Evolutionary conservation across 37 sponge, comb jelly and placozoan species (phyloP).

Genomic region (Spongia lamella): DNA sequence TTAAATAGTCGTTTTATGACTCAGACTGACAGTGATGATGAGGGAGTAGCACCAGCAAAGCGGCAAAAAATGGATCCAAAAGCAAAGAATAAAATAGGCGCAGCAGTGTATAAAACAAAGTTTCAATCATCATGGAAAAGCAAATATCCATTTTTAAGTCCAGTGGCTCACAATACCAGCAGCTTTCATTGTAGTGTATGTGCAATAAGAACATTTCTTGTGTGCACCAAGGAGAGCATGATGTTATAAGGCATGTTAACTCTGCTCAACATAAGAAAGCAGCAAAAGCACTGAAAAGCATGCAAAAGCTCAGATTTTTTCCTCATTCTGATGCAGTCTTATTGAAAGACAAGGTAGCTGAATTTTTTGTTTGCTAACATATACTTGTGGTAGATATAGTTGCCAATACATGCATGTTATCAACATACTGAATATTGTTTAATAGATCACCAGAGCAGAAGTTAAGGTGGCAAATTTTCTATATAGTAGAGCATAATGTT

Average conservation of each 20-base stretch:
- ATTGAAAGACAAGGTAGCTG: too few species aligned
- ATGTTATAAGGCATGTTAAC: constrained; percentile 38
- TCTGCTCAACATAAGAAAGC: constrained; percentile 16
- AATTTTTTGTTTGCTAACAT: too few species aligned
- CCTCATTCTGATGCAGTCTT: too few species aligned
- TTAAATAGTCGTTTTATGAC: too few species aligned
- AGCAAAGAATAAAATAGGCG: constrained; percentile 2
- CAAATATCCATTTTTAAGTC: constrained; percentile 36
- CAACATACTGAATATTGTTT: neutral
- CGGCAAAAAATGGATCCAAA: too few species aligned
- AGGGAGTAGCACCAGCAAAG: too few species aligned
- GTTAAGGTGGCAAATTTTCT: constrained; percentile 48
- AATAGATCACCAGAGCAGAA: constrained; percentile 48
- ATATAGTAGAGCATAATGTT: constrained; percentile 47
- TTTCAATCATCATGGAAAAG: constrained; percentile 29
- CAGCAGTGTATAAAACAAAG: constrained; percentile 46
- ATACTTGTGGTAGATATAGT: too few species aligned
- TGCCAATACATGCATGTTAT: neutral
- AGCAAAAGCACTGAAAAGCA: constrained; percentile 17
- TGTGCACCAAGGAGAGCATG: constrained; percentile 50
- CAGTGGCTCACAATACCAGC: constrained; percentile 3
- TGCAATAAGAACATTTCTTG: constrained; percentile 11
- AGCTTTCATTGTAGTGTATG: constrained; percentile 45
- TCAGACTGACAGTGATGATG: too few species aligned
- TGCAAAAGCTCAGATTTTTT: neutral